Base-by-base conservation (phyloP, 2,797 vertebrate species). In the Hafferia zeledoni region DNA sequence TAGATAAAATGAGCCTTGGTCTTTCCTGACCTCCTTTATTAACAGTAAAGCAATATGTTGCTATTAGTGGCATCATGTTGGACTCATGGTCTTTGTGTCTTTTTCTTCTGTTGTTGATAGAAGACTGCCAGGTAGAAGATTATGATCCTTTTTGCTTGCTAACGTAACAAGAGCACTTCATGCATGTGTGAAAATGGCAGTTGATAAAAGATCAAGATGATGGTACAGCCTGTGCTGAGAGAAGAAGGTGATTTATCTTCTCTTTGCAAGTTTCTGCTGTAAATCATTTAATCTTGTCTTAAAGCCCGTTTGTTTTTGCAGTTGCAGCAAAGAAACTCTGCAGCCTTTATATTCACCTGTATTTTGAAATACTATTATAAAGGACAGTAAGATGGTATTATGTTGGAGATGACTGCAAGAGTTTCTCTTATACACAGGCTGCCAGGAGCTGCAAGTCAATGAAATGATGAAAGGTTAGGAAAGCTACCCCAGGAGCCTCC, bases 281-380 rank as follows among this genome's bases (percentile, higher is more conserved):
- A 94, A 84, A 68, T 89, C 55, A 61, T 86, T 94, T 92, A 87
- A 75, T 78, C 81, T 89, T 81, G 43, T 82, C 70, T 87, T 87
- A 27, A 25, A 89, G 37, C n/a, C 33, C 19, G 8, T 91, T 90
- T 84, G 28, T 46, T 95, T 93, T 49, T 93, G 77, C 69, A 85
- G 23, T 93, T 8, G 1, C 78, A 75, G 61, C 44, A 85, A 53
- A 80, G 88, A 90, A 94, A 52, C 68, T 87, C 49, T 6, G 1
- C 19, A 28, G 53, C 70, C 33, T 85, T 94, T 81, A 52, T 49
- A 69, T 74, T 82, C 19, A 39, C 55, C 83, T 64, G 30, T 60
- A 30, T 64, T 74, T 95, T 94, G 79, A 89, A 92, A 88, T 76
- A 47, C 25, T 74, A 35, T 49, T 95, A 24, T 71, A 74, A 92